These are phyloP conservation scores for Tokudaia tokunoshimensis DNA, from an alignment of 2,797 vertebrate genomes.

Conservation along the genomic window DNA sequence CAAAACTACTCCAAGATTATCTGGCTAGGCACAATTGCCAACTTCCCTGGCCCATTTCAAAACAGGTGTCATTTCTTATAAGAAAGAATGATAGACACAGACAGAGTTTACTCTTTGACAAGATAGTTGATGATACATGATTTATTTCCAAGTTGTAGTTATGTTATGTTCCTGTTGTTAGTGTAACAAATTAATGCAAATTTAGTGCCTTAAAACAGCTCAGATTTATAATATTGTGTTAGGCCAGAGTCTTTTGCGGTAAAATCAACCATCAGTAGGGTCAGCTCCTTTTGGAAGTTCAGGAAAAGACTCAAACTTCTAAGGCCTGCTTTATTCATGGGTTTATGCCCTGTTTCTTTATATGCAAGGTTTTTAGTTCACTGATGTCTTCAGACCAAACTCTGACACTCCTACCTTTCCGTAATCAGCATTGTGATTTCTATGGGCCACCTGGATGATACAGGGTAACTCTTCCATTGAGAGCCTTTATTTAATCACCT, in stretches of 20 bases:
- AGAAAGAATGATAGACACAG: neutral
- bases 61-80: neutral
- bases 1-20: neutral
- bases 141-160: slow-evolving; percentile 14
- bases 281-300: neutral
- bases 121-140: neutral
- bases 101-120: neutral
- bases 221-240: neutral
- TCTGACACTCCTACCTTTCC: neutral
- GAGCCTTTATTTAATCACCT: neutral
- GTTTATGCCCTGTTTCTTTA: neutral
- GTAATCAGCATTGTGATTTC: neutral
- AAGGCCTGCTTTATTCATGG: neutral
- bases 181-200: neutral
- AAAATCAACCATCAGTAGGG: neutral
- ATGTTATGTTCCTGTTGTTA: neutral
- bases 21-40: neutral
- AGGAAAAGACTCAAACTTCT: neutral
- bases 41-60: neutral
- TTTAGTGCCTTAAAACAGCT: neutral
- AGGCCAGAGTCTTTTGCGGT: neutral
- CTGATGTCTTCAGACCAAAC: neutral
- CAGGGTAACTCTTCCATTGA: neutral
- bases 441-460: accelerated
- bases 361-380: neutral